Evolutionary conservation across 2,797 vertebrate species (phyloP).

Genomic region (Harpagifer antarcticus): DNA sequence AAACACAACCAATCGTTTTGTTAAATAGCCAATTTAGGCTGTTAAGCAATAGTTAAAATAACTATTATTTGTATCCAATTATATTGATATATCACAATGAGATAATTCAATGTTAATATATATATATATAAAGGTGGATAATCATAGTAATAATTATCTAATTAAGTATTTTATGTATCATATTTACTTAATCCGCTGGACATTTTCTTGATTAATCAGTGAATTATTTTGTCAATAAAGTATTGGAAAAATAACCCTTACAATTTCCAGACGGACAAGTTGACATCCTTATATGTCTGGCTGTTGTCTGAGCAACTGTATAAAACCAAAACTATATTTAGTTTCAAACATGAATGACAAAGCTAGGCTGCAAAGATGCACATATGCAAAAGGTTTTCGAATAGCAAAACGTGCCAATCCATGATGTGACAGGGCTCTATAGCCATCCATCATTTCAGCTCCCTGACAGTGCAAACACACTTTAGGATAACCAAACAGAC

Average conservation of each 20-base stretch:
- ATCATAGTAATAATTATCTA: no score
- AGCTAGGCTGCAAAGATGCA: no score
- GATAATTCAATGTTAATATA: no score
- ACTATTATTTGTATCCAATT: background rate
- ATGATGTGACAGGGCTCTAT: background rate
- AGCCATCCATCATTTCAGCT: background rate
- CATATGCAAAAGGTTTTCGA: no score
- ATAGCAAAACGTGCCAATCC: no score
- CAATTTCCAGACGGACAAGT: background rate
- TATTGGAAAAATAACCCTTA: background rate
- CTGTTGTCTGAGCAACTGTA: background rate
- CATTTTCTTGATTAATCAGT: background rate
- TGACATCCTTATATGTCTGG: no score
- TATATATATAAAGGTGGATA: no score
- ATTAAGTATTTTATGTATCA: background rate
- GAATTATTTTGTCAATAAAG: background rate
- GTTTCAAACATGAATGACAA: background rate
- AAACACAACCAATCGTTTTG: background rate
- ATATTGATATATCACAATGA: no score
- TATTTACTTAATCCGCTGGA: background rate
- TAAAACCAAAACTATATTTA: background rate
- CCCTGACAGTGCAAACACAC: background rate
- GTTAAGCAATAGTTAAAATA: background rate
- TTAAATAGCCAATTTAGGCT: background rate
- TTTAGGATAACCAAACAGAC: slow-evolving; percentile 16